A percentile compares a stretch with the other conserved stretches of the same genome.
Conservation (phyloP, 2,113 vertebrate genomes). For the Myotis davidii region DNA sequence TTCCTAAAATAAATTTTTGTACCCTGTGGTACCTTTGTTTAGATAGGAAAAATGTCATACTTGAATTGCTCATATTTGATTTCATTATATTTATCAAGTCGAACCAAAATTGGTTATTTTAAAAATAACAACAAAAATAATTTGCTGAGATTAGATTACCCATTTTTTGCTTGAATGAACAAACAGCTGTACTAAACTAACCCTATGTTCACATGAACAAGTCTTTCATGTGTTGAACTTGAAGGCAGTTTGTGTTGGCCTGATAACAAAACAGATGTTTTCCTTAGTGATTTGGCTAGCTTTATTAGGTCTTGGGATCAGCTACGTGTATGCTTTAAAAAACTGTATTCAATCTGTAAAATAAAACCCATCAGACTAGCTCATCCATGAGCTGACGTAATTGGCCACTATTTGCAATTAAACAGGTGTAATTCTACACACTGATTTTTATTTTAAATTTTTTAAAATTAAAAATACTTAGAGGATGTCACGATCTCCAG, state of each 20-base stretch:
- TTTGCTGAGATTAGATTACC: slow-evolving; percentile 61
- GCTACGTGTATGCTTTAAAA: slow-evolving; percentile 15
- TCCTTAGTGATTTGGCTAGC: neutral
- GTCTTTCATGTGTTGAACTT: slow-evolving; percentile 44
- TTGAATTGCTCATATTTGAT: slow-evolving; percentile 45
- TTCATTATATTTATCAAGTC: slow-evolving; percentile 51
- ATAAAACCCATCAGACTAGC: neutral
- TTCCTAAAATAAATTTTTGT: slow-evolving; percentile 47
- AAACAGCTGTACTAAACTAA: neutral
- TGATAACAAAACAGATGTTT: slow-evolving; percentile 55
- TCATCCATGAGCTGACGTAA: neutral
- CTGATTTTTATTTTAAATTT: slow-evolving; percentile 29
- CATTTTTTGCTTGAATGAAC: slow-evolving; percentile 48
- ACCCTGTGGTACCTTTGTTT: neutral
- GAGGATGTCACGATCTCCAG: neutral
- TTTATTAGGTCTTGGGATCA: slow-evolving; percentile 19
- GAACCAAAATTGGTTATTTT: slow-evolving; percentile 44
- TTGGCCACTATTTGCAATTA: slow-evolving; percentile 35
- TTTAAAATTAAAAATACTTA: neutral
- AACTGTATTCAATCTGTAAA: neutral
- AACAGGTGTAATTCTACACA: slow-evolving; percentile 38
- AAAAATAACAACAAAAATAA: slow-evolving; percentile 57
- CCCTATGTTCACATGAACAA: slow-evolving; percentile 31
- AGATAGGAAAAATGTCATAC: slow-evolving; percentile 57
- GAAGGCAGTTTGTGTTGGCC: slow-evolving; percentile 10